Conservation (phyloP, 1,140 invertebrate species). For the Pseudomyrmex gracilis region DNA sequence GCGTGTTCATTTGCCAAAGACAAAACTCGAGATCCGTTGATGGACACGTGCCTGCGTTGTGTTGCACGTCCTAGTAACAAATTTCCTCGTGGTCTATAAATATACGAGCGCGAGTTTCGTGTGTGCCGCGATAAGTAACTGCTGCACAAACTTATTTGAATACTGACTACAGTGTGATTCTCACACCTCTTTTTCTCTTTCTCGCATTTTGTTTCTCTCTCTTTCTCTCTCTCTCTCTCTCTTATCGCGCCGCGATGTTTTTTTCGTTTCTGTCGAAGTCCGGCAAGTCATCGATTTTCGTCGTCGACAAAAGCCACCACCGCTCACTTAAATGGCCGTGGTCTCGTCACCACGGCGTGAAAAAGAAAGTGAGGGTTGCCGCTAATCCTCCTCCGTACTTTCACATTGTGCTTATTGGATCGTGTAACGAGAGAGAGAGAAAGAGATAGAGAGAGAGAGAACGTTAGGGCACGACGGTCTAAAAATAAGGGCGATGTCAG, state of each 20-base stretch:
- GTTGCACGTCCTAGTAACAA: neutral
- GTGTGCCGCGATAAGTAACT: constrained; percentile 4
- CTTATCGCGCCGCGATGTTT: neutral
- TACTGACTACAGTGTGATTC: constrained; percentile 20
- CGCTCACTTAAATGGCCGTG: constrained; percentile 45
- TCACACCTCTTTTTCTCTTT: too few species aligned
- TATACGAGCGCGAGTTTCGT: neutral
- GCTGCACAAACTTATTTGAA: constrained; percentile 22
- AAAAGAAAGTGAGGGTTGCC: constrained; percentile 50
- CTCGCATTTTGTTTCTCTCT: too few species aligned
- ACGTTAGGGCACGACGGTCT: constrained; percentile 28
- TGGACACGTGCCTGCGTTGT: neutral
- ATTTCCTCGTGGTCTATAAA: neutral
- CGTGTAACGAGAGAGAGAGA: constrained; percentile 44
- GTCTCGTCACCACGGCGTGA: constrained; percentile 25
- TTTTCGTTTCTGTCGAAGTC: constrained; percentile 11
- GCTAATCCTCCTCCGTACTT: constrained; percentile 48
- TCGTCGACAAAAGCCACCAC: neutral
- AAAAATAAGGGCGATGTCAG: constrained; percentile 63
- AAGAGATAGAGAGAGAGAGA: neutral
- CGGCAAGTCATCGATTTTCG: constrained; percentile 38
- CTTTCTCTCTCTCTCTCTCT: too few species aligned
- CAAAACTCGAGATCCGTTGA: neutral
- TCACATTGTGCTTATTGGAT: constrained; percentile 66
- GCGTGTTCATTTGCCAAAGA: neutral